phyloP scores from a whole-genome alignment of 2,888 invertebrate species.

The Trichacis sp. region DNA sequence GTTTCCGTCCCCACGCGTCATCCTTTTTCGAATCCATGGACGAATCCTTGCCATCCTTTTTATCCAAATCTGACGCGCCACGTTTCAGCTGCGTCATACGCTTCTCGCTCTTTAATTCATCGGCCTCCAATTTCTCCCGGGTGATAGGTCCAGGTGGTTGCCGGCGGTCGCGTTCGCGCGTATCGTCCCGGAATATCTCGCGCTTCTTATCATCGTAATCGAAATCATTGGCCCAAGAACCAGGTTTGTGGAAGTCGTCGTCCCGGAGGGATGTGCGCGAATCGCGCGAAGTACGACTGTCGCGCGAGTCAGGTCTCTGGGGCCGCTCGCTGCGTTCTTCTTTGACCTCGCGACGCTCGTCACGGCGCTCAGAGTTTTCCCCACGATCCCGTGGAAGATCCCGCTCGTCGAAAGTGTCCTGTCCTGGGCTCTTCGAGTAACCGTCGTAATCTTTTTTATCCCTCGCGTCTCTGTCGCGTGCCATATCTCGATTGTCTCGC shows the following conservation, averaged over 20 bases:
- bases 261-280: slow-evolving; percentile 67
- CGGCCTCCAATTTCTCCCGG: slow-evolving; percentile 74
- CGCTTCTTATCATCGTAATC: slow-evolving; percentile 66
- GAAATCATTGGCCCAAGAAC: slow-evolving; percentile 64
- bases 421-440: slow-evolving; percentile 57
- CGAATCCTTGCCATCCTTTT: slow-evolving; percentile 66
- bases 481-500: slow-evolving; percentile 30
- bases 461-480: slow-evolving; percentile 32
- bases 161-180: slow-evolving; percentile 62
- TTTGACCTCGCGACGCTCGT: slow-evolving; percentile 51
- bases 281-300: slow-evolving; percentile 72
- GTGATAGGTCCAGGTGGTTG: slow-evolving; percentile 75
- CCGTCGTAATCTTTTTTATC: slow-evolving; percentile 65
- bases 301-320: slow-evolving; percentile 73
- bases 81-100: slow-evolving; percentile 71
- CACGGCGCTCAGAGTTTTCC: slow-evolving; percentile 59
- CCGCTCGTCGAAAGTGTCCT: slow-evolving; percentile 58
- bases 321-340: slow-evolving; percentile 70
- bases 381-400: slow-evolving; percentile 46
- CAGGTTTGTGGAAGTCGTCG: slow-evolving; percentile 53
- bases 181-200: slow-evolving; percentile 62
- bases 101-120: slow-evolving; percentile 71
- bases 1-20: slow-evolving; percentile 71
- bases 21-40: slow-evolving; percentile 72
- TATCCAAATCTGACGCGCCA: slow-evolving; percentile 57